Percentiles rank a stretch among this genome's conserved stretches.
phyloP scores from a whole-genome alignment of 2,888 invertebrate species.

The Lepidocyrtoides sp. region DNA sequence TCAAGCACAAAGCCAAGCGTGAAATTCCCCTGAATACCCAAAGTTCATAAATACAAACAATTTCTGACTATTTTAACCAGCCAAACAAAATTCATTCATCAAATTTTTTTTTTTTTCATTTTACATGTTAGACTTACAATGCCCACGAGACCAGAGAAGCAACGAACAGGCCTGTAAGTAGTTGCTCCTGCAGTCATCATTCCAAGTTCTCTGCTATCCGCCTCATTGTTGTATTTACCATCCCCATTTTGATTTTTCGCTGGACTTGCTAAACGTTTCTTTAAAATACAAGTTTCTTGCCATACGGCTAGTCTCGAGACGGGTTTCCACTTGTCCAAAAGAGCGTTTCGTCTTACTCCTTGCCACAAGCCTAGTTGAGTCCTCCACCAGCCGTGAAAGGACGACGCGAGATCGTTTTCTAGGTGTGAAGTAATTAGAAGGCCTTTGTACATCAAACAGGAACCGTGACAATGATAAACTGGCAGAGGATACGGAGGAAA shows the following conservation, averaged over 20 bases:
- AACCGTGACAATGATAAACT: conserved; percentile 83
- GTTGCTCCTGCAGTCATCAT: background rate
- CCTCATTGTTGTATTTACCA: background rate
- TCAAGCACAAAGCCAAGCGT: conserved; percentile 84
- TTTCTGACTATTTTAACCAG: too few species aligned
- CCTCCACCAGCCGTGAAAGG: conserved; percentile 84
- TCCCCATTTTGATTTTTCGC: background rate
- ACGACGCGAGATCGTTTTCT: conserved; percentile 78
- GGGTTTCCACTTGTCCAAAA: conserved; percentile 77
- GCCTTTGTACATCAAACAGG: conserved; percentile 84
- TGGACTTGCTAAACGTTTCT: background rate
- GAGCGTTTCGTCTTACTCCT: conserved; percentile 61
- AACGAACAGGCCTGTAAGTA: background rate
- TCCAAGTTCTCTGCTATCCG: background rate
- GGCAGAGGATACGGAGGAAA: background rate
- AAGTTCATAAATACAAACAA: too few species aligned
- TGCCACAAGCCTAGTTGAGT: conserved; percentile 83
- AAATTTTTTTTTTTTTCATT: too few species aligned
- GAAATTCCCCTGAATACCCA: conserved; percentile 72
- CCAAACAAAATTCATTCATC: too few species aligned
- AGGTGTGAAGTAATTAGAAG: conserved; percentile 82
- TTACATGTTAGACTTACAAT: conserved; percentile 84
- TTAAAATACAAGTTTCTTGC: conserved; percentile 79
- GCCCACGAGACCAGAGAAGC: conserved; percentile 83
- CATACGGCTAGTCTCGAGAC: conserved; percentile 81